Evolutionary conservation across 2,888 invertebrate species (phyloP).

Genomic region (Galeopsomyia nigrocyanea): DNA sequence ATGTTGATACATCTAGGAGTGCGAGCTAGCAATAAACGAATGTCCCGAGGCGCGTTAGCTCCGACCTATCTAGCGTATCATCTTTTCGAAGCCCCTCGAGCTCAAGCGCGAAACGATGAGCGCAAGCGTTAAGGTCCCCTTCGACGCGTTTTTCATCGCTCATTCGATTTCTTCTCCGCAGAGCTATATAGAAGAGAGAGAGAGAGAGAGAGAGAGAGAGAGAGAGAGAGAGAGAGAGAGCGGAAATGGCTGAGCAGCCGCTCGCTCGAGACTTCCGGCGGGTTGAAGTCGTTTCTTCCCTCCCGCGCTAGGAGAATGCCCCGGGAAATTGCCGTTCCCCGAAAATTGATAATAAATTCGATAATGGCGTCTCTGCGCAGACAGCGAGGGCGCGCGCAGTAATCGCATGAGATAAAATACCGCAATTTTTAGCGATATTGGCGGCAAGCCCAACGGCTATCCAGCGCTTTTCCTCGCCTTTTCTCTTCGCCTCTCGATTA

Average conservation of each 20-base stretch:
- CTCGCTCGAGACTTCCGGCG: slow-evolving; percentile 67
- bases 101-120: too few species aligned
- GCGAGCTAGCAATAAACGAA: slow-evolving; percentile 6
- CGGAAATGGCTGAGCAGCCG: slow-evolving; percentile 69
- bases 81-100: slow-evolving; percentile 54
- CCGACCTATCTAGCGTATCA: slow-evolving; percentile 49
- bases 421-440: slow-evolving; percentile 62
- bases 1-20: not conserved
- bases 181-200: slow-evolving; percentile 23
- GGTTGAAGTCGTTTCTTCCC: slow-evolving; percentile 54
- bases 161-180: slow-evolving; percentile 60
- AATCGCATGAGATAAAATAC: slow-evolving; percentile 64
- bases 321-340: slow-evolving; percentile 64
- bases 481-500: not conserved
- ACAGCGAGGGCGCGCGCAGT: slow-evolving; percentile 46
- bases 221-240: slow-evolving; percentile 39
- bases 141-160: slow-evolving; percentile 51
- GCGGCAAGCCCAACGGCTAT: slow-evolving; percentile 25
- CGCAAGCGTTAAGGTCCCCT: slow-evolving; percentile 27
- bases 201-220: not conserved
- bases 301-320: slow-evolving; percentile 47
- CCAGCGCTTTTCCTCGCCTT: not conserved
- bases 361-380: slow-evolving; percentile 55
- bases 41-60: slow-evolving; percentile 43
- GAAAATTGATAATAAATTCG: slow-evolving; percentile 68